A percentile compares a stretch with the other conserved stretches of the same genome.
Evolutionary conservation across 1,140 invertebrate genomes (phyloP).

Genomic region (Aleiodes sp.): DNA sequence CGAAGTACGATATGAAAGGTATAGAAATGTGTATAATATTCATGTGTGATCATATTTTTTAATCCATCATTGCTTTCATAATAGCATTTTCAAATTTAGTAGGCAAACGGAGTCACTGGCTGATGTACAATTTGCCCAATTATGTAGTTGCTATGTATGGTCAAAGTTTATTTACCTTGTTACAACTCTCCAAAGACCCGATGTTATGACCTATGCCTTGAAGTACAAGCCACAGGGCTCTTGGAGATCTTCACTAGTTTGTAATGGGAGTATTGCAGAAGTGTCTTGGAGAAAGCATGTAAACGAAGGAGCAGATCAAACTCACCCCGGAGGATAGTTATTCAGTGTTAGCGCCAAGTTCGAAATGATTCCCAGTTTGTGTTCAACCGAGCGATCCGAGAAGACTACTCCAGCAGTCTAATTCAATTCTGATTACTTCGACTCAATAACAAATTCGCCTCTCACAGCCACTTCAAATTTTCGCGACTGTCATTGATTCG

Average conservation of each 20-base stretch:
- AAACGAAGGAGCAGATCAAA: slow-evolving; percentile 11
- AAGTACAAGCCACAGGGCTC: not conserved
- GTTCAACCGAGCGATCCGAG: slow-evolving; percentile 8
- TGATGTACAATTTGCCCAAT: not conserved
- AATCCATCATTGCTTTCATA: too few species aligned
- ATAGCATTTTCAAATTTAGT: too few species aligned
- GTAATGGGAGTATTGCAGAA: not conserved
- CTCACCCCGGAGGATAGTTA: slow-evolving; percentile 18
- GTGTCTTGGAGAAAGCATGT: slow-evolving; percentile 15
- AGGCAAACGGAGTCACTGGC: slow-evolving; percentile 1
- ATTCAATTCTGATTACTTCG: slow-evolving; percentile 14
- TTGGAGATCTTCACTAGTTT: slow-evolving; percentile 3
- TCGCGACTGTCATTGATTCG: not conserved
- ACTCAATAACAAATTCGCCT: not conserved
- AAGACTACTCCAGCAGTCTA: slow-evolving; percentile 1
- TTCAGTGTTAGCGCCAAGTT: slow-evolving; percentile 27
- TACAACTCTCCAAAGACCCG: slow-evolving; percentile 9
- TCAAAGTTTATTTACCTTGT: slow-evolving; percentile 18
- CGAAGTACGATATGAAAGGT: not conserved
- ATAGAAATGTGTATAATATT: too few species aligned
- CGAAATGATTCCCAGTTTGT: slow-evolving; percentile 14
- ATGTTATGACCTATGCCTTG: slow-evolving; percentile 22
- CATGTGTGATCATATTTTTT: not conserved
- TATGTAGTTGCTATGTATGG: not conserved
- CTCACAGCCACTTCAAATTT: not conserved